A percentile compares a stretch with the other conserved stretches of the same genome.
Conservation (phyloP, 2,113 vertebrate genomes). For the Hemibates koningsi region DNA sequence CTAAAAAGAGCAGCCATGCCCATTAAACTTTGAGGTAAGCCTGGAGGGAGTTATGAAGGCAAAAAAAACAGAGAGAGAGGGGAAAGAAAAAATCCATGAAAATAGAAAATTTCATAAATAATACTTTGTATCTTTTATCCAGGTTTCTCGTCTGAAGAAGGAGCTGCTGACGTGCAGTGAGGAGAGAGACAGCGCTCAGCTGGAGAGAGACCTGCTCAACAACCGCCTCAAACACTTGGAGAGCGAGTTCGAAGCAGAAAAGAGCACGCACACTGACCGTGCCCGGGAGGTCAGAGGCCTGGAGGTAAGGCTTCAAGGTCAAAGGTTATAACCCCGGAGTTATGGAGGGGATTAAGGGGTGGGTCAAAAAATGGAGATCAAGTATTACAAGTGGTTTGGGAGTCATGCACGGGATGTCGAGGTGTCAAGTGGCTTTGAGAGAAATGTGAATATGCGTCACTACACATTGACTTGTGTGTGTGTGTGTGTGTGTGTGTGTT, state of each 20-base stretch:
- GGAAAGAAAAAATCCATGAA: background rate
- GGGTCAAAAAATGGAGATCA: background rate
- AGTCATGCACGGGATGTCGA: background rate
- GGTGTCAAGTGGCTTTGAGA: background rate
- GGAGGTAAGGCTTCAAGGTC: slow-evolving; percentile 73
- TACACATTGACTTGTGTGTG: background rate
- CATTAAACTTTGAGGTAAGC: background rate
- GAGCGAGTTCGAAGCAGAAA: slow-evolving; percentile 78
- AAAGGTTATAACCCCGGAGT: background rate
- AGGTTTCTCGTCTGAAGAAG: slow-evolving; percentile 83
- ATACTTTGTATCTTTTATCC: background rate
- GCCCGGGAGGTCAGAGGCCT: slow-evolving; percentile 76
- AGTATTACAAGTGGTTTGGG: background rate
- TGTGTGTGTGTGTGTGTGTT: background rate
- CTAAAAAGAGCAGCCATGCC: background rate
- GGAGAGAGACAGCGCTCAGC: slow-evolving; percentile 73
- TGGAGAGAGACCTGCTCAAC: slow-evolving; percentile 84
- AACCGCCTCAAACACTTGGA: slow-evolving; percentile 83
- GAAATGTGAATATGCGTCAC: background rate
- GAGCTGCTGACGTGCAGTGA: slow-evolving; percentile 79
- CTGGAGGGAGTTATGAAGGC: background rate
- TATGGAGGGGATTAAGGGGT: background rate
- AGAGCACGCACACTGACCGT: slow-evolving; percentile 78
- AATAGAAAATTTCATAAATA: background rate
- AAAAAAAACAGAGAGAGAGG: background rate